These are phyloP conservation scores for Plodia interpunctella DNA, from an alignment of 1,140 invertebrate species.

Conservation along the genomic window DNA sequence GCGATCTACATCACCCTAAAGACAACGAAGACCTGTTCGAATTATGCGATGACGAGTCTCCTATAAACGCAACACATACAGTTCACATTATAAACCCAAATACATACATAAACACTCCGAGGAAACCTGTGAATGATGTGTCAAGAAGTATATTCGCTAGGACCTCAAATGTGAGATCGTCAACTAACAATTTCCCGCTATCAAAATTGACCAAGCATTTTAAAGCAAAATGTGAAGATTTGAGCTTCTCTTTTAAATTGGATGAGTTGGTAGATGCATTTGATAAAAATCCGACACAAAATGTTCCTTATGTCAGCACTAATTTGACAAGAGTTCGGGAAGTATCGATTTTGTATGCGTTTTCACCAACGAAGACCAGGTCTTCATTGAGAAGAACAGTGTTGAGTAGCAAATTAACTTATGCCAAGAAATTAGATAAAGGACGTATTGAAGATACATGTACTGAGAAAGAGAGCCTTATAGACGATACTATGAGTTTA, in stretches of 20 bases:
- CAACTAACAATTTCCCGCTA: constrained; percentile 45
- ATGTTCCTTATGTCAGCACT: not conserved
- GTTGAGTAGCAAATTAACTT: constrained; percentile 29
- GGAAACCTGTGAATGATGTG: constrained; percentile 32
- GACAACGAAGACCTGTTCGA: constrained; percentile 51
- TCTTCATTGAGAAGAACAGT: constrained; percentile 51
- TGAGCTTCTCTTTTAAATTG: constrained; percentile 59
- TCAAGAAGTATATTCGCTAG: constrained; percentile 54
- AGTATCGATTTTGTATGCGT: constrained; percentile 47
- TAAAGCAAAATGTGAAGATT: constrained; percentile 34
- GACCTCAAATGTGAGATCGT: constrained; percentile 38
- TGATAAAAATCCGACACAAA: constrained; percentile 5
- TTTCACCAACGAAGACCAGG: constrained; percentile 44
- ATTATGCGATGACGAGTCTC: constrained; percentile 23
- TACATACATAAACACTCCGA: constrained; percentile 44
- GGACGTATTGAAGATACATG: constrained; percentile 6
- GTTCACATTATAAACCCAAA: constrained; percentile 34
- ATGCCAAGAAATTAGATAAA: constrained; percentile 8
- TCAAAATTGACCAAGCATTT: constrained; percentile 47
- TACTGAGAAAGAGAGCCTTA: constrained; percentile 27
- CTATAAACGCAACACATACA: constrained; percentile 44
- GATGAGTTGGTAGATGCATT: constrained; percentile 35
- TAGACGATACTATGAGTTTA: constrained; percentile 57
- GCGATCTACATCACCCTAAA: constrained; percentile 42
- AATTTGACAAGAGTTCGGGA: constrained; percentile 14